Percentiles rank a stretch among this genome's conserved stretches.
phyloP scores from a whole-genome alignment of 92 coral and sea anemone species.

The Hydrozoanthus gracilis region DNA sequence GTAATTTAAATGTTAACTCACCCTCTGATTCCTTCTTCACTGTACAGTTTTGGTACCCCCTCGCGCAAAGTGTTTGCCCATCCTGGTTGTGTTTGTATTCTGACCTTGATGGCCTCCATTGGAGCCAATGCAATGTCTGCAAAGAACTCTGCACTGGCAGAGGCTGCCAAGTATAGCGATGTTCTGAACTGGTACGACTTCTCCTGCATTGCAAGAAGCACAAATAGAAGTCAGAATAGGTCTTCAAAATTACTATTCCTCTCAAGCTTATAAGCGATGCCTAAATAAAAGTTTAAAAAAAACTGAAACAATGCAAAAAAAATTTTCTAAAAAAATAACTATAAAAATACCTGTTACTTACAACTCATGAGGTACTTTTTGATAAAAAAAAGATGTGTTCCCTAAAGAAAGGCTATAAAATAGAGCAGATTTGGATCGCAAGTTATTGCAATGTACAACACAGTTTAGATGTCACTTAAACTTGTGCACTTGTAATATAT shows the following conservation, averaged over 20 bases:
- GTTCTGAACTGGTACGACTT: conserved; percentile 86
- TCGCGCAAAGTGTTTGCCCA: conserved; percentile 94
- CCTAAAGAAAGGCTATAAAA: too few species aligned
- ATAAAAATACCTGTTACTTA: too few species aligned
- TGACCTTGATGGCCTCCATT: conserved; percentile 98
- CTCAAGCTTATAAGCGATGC: background rate
- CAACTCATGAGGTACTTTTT: too few species aligned
- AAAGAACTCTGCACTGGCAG: conserved; percentile 99
- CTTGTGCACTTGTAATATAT: background rate
- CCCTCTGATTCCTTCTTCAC: conserved; percentile 95
- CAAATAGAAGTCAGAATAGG: background rate
- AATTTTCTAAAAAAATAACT: too few species aligned
- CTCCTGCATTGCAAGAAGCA: conserved; percentile 66
- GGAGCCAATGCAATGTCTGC: conserved; percentile 99
- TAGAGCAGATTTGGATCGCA: background rate
- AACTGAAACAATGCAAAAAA: too few species aligned
- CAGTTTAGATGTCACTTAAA: background rate
- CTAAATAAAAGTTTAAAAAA: too few species aligned
- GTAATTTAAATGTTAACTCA: conserved; percentile 35
- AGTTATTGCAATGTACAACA: background rate
- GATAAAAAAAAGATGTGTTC: too few species aligned
- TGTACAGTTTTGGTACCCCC: conserved; percentile 86
- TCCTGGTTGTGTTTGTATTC: conserved; percentile 97
- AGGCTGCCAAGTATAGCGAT: conserved; percentile 94
- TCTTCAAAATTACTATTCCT: background rate